Conservation (phyloP, 2,888 invertebrate genomes). For the Urechis unicinctus region DNA sequence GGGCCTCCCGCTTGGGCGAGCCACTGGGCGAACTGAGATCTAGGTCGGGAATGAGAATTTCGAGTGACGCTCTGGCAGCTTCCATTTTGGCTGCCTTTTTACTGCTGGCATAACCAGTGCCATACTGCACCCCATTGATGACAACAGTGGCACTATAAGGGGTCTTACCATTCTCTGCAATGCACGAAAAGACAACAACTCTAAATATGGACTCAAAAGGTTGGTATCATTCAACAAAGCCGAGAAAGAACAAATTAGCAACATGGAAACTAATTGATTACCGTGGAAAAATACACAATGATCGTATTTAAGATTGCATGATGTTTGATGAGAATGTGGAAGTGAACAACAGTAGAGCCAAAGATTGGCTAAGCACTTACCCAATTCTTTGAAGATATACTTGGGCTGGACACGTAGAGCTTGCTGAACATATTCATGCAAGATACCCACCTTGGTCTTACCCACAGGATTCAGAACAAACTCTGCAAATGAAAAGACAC, state of each 20-base stretch:
- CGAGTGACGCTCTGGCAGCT: slow-evolving; percentile 54
- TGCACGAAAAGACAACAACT: background rate
- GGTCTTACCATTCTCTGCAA: slow-evolving; percentile 68
- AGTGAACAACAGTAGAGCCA: no score
- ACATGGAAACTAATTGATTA: no score
- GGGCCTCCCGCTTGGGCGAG: background rate
- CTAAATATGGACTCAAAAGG: slow-evolving; percentile 1
- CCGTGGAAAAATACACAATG: no score
- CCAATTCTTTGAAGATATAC: slow-evolving; percentile 84
- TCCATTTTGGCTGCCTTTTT: slow-evolving; percentile 94
- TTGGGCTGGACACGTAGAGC: slow-evolving; percentile 88
- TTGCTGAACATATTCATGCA: slow-evolving; percentile 96
- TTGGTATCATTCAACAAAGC: no score
- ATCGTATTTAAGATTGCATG: no score
- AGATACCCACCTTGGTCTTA: slow-evolving; percentile 87
- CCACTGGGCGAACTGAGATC: background rate
- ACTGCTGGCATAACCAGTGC: slow-evolving; percentile 86
- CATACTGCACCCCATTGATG: slow-evolving; percentile 88
- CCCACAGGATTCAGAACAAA: slow-evolving; percentile 98
- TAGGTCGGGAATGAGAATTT: slow-evolving; percentile 20
- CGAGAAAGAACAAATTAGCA: no score
- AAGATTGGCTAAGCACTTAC: no score
- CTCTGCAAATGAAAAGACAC: slow-evolving; percentile 56
- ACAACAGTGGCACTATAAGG: slow-evolving; percentile 89
- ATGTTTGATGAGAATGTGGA: no score